These are phyloP conservation scores for Oreochromis aureus DNA, from an alignment of 2,113 vertebrate species.

Conservation along the genomic window DNA sequence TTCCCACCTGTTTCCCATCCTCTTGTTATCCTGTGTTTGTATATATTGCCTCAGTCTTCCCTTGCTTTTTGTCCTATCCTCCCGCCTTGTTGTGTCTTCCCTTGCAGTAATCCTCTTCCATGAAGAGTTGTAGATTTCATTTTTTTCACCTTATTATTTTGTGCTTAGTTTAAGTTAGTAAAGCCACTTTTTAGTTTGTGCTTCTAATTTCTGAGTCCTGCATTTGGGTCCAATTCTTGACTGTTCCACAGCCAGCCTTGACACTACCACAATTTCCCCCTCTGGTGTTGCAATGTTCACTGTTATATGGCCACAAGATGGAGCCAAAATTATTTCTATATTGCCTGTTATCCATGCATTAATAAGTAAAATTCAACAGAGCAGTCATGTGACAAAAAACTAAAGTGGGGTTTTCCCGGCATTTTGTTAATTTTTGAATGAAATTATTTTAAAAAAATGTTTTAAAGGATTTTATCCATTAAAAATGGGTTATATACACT, in stretches of 20 bases:
- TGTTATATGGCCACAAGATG: neutral
- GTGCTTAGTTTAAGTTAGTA: neutral
- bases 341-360: neutral
- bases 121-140: neutral
- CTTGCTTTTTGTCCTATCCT: neutral
- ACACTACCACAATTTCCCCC: neutral
- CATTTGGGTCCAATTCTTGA: neutral
- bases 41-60: neutral
- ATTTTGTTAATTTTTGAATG: neutral
- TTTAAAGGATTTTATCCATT: neutral
- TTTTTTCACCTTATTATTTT: neutral
- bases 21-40: neutral
- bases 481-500: neutral
- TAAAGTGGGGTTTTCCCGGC: neutral
- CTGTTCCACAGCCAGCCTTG: neutral
- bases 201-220: neutral
- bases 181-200: neutral
- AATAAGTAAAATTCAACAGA: neutral
- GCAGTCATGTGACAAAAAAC: neutral
- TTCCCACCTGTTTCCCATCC: neutral
- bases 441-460: accelerated
- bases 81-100: neutral
- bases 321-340: neutral
- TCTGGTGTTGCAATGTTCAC: neutral
- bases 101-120: neutral